Percentiles rank a stretch among this genome's conserved stretches.
phyloP scores from a whole-genome alignment of 2,113 vertebrate genomes.

The Climacteris rufus region DNA sequence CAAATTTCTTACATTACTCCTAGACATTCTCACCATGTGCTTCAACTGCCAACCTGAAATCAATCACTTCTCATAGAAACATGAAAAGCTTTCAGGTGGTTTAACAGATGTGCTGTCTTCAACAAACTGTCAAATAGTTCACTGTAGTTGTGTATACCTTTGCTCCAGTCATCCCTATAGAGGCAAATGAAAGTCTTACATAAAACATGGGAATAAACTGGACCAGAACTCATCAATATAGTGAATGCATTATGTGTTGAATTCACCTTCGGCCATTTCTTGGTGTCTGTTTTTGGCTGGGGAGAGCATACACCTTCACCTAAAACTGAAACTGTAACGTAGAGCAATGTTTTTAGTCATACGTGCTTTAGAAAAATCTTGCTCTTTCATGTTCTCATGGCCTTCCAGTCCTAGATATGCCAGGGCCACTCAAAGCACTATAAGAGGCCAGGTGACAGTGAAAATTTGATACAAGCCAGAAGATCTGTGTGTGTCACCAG shows the following conservation, averaged over 20 bases:
- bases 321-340: not conserved
- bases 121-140: not conserved
- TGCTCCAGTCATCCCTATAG: not conserved
- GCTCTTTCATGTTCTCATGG: not conserved
- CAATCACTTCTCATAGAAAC: not conserved
- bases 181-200: not conserved
- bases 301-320: not conserved
- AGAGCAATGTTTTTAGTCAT: not conserved
- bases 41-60: not conserved
- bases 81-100: not conserved
- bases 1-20: not conserved
- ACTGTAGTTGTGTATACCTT: not conserved
- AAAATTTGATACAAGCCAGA: not conserved
- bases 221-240: not conserved
- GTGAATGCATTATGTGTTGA: too few species aligned
- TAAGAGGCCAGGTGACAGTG: not conserved
- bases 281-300: not conserved
- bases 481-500: not conserved
- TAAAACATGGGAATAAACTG: not conserved
- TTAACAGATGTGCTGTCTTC: not conserved
- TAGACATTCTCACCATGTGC: accelerated
- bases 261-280: not conserved
- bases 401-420: not conserved
- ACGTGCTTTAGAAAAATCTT: not conserved
- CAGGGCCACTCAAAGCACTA: not conserved